phyloP scores from a whole-genome alignment of 2,113 vertebrate genomes.

The Todiramphus chloris region DNA sequence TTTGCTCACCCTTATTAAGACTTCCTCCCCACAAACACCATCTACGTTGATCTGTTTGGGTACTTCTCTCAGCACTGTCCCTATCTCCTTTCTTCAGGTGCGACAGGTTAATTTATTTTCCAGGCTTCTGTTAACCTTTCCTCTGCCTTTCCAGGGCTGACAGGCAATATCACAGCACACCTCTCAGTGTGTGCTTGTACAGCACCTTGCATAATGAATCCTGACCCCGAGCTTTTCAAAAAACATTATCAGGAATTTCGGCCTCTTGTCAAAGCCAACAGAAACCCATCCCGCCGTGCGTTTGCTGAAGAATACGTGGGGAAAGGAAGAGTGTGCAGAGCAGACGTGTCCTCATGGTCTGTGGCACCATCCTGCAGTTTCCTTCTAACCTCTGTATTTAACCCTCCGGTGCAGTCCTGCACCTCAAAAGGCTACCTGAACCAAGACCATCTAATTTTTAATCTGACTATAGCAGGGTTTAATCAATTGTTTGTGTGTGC shows the following conservation, averaged over 20 bases:
- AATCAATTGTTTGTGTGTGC: slow-evolving; percentile 5
- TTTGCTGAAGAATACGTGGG: not conserved
- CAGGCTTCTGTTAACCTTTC: slow-evolving; percentile 51
- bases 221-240: slow-evolving; percentile 9
- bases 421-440: slow-evolving; percentile 25
- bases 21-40: not conserved
- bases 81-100: slow-evolving; percentile 54
- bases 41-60: not conserved
- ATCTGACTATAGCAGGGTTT: slow-evolving; percentile 27
- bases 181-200: not conserved
- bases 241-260: slow-evolving; percentile 23
- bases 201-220: slow-evolving; percentile 46
- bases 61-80: not conserved
- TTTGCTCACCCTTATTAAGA: not conserved
- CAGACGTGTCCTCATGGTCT: not conserved
- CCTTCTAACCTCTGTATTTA: slow-evolving; percentile 7
- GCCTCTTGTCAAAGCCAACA: not conserved
- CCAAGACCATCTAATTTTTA: slow-evolving; percentile 48
- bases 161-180: slow-evolving; percentile 9
- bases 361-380: not conserved
- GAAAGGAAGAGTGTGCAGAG: not conserved
- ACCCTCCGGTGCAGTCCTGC: not conserved
- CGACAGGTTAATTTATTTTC: slow-evolving; percentile 29
- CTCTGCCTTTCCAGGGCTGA: slow-evolving; percentile 29
- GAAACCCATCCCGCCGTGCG: not conserved